These are phyloP conservation scores for Fundulus diaphanus DNA, from an alignment of 2,797 vertebrate species.

Conservation along the genomic window DNA sequence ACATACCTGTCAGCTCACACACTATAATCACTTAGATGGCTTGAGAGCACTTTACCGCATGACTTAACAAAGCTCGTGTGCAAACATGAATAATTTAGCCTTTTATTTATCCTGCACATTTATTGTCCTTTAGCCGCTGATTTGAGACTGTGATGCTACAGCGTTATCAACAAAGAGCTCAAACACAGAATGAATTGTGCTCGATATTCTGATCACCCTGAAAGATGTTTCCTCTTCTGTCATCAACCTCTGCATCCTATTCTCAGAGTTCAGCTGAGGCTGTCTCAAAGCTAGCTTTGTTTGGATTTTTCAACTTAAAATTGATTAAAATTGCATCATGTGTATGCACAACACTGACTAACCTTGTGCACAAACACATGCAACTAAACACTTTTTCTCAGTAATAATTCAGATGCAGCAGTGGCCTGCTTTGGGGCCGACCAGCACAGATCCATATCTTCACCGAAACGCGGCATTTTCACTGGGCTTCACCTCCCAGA, in stretches of 20 bases:
- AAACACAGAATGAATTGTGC: slow-evolving; percentile 12
- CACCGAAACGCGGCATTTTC: slow-evolving; percentile 42
- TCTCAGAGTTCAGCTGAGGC: not conserved
- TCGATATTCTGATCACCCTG: slow-evolving; percentile 18
- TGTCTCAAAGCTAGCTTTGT: not conserved
- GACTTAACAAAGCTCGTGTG: slow-evolving; percentile 41
- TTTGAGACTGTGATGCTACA: slow-evolving; percentile 24
- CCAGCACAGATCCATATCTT: slow-evolving; percentile 43
- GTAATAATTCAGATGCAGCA: slow-evolving; percentile 69
- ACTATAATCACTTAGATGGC: slow-evolving; percentile 33
- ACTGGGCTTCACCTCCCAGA: slow-evolving; percentile 19
- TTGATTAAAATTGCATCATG: slow-evolving; percentile 42
- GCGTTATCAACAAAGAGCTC: slow-evolving; percentile 21
- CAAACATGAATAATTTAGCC: slow-evolving; percentile 47
- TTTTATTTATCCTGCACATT: slow-evolving; percentile 36
- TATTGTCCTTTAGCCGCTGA: slow-evolving; percentile 25
- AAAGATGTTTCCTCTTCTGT: slow-evolving; percentile 5
- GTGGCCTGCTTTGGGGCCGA: slow-evolving; percentile 25
- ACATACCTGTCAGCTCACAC: slow-evolving; percentile 48
- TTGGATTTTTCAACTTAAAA: slow-evolving; percentile 12
- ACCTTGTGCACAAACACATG: slow-evolving; percentile 29
- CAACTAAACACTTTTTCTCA: slow-evolving; percentile 61
- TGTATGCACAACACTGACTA: slow-evolving; percentile 28
- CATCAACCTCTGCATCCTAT: slow-evolving; percentile 12
- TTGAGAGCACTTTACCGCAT: slow-evolving; percentile 40